Evolutionary conservation across 2,113 vertebrate genomes (phyloP), one percentile per base, ranked within the genome.

Genomic region (Trogon surrucura): DNA sequence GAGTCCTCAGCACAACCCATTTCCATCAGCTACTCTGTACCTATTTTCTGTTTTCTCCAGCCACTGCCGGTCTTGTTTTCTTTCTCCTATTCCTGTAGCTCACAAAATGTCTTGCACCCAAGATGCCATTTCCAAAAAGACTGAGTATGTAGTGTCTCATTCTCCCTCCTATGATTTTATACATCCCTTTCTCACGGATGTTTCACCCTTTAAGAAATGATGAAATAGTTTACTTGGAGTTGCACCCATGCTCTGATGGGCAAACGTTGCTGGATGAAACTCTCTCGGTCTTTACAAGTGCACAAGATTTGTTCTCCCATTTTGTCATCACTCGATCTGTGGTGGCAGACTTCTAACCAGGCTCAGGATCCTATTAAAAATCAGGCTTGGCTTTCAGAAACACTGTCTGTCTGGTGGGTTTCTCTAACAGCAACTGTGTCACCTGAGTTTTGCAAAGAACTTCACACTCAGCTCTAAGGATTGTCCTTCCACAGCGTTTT

Each of bases 351-450:
- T 89, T 77, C 65, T 25, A 69, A 26, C 0, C 1, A 47, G 50
- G 5, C 56, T 60, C 32, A 48, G 26, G 23, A 82, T 34, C 25
- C 56, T 54, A 44, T 16, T n/a, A 72, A 75, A 82, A 82, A 64
- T 36, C 26, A 73, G 3, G 5, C 32, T 38, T 74, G 56, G 8
- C 57, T 79, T 85, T 82, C 58, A 85, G 57, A 88, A 88, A 44
- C 58, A 38, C 14, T 6, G 11, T n/a, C 32, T 80, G 5, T 16
- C 14, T 0, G 0, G 14, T 38, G 21, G 11, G 9, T 53, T 65
- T 86, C 36, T 91, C 13, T 36, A 45, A 53, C 13, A 3, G n/a
- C 30, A 41, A 13, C 0, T 2, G 30, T 77, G 23, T 44, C 45
- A 47, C 30, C 18, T 22, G 30, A 16, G 30, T 79, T 93, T 56